Conservation (phyloP, 1,140 invertebrate genomes). For the Hyles vespertilio region DNA sequence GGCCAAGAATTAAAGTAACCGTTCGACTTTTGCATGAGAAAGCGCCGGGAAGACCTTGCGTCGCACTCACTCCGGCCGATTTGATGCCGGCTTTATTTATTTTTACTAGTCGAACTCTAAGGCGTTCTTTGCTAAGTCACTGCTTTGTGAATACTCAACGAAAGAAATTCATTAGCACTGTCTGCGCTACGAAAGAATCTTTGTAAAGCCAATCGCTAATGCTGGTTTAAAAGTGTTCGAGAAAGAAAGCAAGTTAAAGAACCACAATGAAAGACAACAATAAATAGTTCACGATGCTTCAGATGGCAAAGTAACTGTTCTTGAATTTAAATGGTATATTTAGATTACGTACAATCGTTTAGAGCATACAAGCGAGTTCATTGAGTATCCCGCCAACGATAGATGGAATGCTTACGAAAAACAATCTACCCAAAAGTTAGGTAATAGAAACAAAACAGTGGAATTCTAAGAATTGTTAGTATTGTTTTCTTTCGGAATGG, state of each 20-base stretch:
- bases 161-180: slow-evolving; percentile 64
- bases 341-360: slow-evolving; percentile 56
- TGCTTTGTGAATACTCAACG: slow-evolving; percentile 62
- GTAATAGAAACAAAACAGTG: slow-evolving; percentile 54
- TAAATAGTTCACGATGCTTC: slow-evolving; percentile 51
- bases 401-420: slow-evolving; percentile 53
- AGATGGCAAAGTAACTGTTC: slow-evolving; percentile 48
- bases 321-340: slow-evolving; percentile 71
- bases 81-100: slow-evolving; percentile 56
- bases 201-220: not conserved
- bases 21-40: slow-evolving; percentile 75
- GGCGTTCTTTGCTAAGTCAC: slow-evolving; percentile 39
- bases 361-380: slow-evolving; percentile 63
- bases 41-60: slow-evolving; percentile 57
- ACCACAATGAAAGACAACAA: slow-evolving; percentile 50
- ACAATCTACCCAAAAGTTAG: slow-evolving; percentile 47
- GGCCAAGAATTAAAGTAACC: slow-evolving; percentile 74
- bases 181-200: slow-evolving; percentile 28
- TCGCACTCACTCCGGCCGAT: slow-evolving; percentile 59
- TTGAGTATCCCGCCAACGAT: slow-evolving; percentile 54
- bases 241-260: slow-evolving; percentile 37
- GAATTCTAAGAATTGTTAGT: slow-evolving; percentile 25
- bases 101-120: slow-evolving; percentile 45
- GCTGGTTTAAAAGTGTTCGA: slow-evolving; percentile 1
- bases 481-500: slow-evolving; percentile 20